Base-by-base conservation (phyloP, 2,888 invertebrate species). In the Carterocephalus palaemon region DNA sequence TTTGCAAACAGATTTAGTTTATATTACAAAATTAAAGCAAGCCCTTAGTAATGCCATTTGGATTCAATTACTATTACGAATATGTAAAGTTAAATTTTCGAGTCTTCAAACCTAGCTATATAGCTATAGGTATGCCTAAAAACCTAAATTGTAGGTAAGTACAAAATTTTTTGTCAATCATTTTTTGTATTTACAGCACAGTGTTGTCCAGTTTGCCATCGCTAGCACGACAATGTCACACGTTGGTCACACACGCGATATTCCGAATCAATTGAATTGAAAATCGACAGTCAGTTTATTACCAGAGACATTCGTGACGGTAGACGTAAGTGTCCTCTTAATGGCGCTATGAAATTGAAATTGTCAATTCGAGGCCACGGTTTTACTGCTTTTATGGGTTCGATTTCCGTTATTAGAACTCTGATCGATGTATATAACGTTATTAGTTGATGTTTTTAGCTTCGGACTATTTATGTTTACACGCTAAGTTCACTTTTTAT, bases 211-310 rank as follows among this genome's bases (percentile, higher is more conserved):
- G 26, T 12, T 10, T 12, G 26, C 10, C 5, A 10, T 26, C 26
- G 26, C 26, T 7, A 9, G 1, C 2, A 7, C 26, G 12, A 24
- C 10, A 24, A 12, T 6, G 26, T 6, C 12, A 12, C 12, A 12
- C 12, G 23, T 23, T 4, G 2, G 6, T n/a, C n/a, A 33, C 37
- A 26, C 72, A 76, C 77, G 75, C 80, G 71, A 78, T 61, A 61
- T 57, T 56, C 70, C 70, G 67, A 78, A 74, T 70, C 70, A 67
- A 75, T 70, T 65, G 64, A 71, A 75, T 76, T 75, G 75, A 75
- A 71, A 73, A 71, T 73, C 66, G 65, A 56, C 51, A 62, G 56
- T 67, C 66, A 67, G 23, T 34, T 46, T 34, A 31, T 26, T 24
- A 10, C 19, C 36, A 13, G 24, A 4, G 19, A 34, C 29, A 15